Conservation (phyloP, 2,113 vertebrate species). For the Riparia riparia region DNA sequence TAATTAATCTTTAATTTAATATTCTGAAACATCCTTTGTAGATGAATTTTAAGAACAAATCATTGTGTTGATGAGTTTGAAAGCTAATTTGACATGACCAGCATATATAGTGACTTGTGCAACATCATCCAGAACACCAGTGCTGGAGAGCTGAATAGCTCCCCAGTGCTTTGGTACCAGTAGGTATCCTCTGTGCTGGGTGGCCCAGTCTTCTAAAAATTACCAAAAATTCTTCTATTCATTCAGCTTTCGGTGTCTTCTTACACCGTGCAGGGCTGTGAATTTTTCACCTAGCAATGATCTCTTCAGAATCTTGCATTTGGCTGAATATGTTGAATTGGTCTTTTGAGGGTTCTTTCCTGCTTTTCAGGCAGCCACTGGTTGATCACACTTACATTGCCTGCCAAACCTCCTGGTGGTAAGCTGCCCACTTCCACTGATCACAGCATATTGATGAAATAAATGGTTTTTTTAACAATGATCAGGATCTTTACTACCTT, state of each 20-base stretch:
- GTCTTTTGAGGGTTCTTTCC: neutral
- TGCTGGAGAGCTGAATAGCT: neutral
- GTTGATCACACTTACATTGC: neutral
- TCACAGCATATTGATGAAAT: neutral
- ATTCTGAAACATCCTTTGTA: neutral
- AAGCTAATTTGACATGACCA: neutral
- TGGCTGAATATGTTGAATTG: neutral
- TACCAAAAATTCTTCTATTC: neutral
- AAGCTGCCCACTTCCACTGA: neutral
- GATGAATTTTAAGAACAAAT: neutral
- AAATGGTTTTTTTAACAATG: neutral
- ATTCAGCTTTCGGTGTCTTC: neutral
- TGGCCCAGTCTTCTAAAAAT: neutral
- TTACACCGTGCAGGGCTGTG: neutral
- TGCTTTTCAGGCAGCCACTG: neutral
- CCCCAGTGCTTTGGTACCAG: neutral
- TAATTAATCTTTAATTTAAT: neutral
- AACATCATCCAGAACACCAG: neutral
- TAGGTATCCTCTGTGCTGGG: accelerated
- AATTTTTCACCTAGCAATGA: neutral
- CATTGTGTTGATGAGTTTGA: neutral
- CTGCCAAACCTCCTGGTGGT: neutral
- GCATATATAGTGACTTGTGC: neutral
- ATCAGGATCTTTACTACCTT: neutral
- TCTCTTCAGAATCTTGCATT: neutral